Conservation (phyloP, 2,888 invertebrate genomes). For the Dolichopus griseipennis region DNA sequence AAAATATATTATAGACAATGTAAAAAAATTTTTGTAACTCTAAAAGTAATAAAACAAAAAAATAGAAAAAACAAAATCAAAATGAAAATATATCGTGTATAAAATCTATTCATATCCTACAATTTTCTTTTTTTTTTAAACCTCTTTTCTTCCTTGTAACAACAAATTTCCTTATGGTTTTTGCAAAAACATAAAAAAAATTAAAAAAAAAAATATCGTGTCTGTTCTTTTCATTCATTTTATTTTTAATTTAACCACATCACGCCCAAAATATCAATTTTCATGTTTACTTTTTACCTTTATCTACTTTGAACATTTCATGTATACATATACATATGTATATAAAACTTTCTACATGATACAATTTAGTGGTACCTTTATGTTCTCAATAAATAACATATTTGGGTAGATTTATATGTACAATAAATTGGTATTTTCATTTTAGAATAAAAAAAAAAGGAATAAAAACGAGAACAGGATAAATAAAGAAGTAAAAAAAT, state of each 20-base stretch:
- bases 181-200: too few species aligned
- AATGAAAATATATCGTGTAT: background rate
- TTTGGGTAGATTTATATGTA: background rate
- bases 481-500: too few species aligned
- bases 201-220: too few species aligned
- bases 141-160: background rate
- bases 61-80: background rate
- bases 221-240: too few species aligned
- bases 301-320: too few species aligned
- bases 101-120: background rate
- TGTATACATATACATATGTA: too few species aligned
- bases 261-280: constrained; percentile 6
- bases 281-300: background rate
- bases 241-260: background rate
- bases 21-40: background rate
- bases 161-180: background rate
- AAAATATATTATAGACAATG: background rate
- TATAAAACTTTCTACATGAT: too few species aligned
- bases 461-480: too few species aligned
- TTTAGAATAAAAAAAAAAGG: too few species aligned
- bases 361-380: background rate
- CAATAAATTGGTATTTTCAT: too few species aligned
- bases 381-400: background rate
- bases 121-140: too few species aligned
- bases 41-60: background rate